Evolutionary conservation across 2,113 vertebrate species (phyloP), one percentile per base, ranked within the genome.

Genomic region (Atractosteus spatula): DNA sequence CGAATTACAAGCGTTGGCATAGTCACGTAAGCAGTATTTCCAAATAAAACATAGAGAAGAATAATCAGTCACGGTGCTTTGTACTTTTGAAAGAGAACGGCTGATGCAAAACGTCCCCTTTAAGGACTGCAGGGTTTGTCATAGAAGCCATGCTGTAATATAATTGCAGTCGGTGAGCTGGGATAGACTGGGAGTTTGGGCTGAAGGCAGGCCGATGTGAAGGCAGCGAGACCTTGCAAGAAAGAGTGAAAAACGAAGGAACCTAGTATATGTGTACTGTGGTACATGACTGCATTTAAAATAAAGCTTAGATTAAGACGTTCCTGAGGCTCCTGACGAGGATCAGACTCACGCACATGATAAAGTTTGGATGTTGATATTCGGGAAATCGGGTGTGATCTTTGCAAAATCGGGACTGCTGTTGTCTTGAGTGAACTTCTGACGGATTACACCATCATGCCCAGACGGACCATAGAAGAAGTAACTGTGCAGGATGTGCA

Each of bases 401-500:
- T 75, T 75, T 76, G 45, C 41, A 45, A 29, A 57, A 55, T n/a
- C 56, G 0, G 71, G 76, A 69, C 3, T 68, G 62, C 71, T 70
- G 62, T 75, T 68, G 73, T 42, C 67, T 62, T 75, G 5, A 63
- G 71, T 57, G 69, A 64, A 42, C 10, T 4, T 57, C 64, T 65
- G 71, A 79, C 42, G 69, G 74, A 76, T 80, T 74, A 77, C 81
- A 80, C 62, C 29, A 12, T 29, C 84, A 93, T 93, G 91, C 88
- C 91, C 16, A 84, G 91, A 77, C 83, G 90, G 66, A 90, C 87
- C 57, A 89, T 91, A 70, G 89, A 81, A 71, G 91, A 93, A 80
- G 89, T 93, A 55, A 89, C 86, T 7, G 91, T 93, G 66, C 90
- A 93, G 68, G 91, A 93, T 71, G 89, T 93, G 74, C 91, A 93